A percentile compares a stretch with the other conserved stretches of the same genome.
These are phyloP conservation scores for Drosophila cognata DNA, from an alignment of 2,888 invertebrate species.

Conservation along the genomic window DNA sequence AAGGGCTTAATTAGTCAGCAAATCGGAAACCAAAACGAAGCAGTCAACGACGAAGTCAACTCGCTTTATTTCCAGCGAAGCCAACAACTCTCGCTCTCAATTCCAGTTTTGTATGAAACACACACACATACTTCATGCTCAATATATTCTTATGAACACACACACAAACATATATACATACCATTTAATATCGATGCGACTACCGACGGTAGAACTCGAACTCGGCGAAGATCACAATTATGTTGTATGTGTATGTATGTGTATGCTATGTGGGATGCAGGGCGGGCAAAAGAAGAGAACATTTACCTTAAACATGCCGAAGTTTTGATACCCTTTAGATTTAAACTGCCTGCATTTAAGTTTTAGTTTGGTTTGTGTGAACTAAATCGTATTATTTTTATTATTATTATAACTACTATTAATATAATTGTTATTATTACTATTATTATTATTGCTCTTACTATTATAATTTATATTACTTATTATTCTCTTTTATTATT, in stretches of 20 bases:
- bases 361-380: background rate
- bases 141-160: conserved; percentile 3
- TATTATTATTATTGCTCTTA: background rate
- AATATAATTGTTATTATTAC: background rate
- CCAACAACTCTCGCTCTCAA: conserved; percentile 38
- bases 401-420: background rate
- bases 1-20: conserved; percentile 75
- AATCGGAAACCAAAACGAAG: conserved; percentile 46
- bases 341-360: background rate
- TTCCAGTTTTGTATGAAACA: conserved; percentile 51
- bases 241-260: conserved; percentile 21
- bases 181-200: background rate
- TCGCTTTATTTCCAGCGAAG: conserved; percentile 22
- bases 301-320: background rate
- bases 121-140: conserved; percentile 5
- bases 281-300: conserved; percentile 14
- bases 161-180: conserved; percentile 1
- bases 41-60: conserved; percentile 24
- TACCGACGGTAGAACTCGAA: conserved; percentile 10
- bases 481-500: background rate
- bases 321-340: background rate
- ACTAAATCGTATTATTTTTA: background rate
- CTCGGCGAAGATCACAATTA: conserved; percentile 42
- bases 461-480: background rate
- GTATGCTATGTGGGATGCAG: conserved; percentile 4